Percentiles rank a stretch among this genome's conserved stretches.
Conservation (phyloP, 2,888 invertebrate genomes). For the Limulus polyphemus region DNA sequence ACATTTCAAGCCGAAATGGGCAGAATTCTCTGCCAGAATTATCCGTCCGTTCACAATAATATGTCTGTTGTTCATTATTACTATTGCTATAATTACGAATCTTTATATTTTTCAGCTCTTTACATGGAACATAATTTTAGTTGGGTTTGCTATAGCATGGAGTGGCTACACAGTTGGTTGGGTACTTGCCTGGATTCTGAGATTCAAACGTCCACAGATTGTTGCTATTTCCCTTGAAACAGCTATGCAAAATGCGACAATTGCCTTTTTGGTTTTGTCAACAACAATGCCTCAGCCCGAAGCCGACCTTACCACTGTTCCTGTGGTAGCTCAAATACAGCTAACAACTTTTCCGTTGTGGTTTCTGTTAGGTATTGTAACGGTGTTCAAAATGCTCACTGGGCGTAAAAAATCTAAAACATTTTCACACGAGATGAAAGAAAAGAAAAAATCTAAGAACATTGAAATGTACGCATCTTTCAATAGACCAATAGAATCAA, state of each 20-base stretch:
- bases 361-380: slow-evolving; percentile 8
- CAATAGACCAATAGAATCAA: no score
- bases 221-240: slow-evolving; percentile 82
- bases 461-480: no score
- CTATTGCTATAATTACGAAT: slow-evolving; percentile 80
- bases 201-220: slow-evolving; percentile 52
- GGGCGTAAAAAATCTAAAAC: no score
- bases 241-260: slow-evolving; percentile 57
- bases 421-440: no score
- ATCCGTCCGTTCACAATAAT: slow-evolving; percentile 18
- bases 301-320: slow-evolving; percentile 48
- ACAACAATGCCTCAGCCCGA: slow-evolving; percentile 70
- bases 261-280: slow-evolving; percentile 72
- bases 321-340: slow-evolving; percentile 83
- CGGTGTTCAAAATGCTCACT: no score
- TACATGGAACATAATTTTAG: slow-evolving; percentile 62
- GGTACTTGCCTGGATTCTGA: slow-evolving; percentile 46
- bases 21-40: slow-evolving; percentile 31
- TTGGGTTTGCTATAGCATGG: slow-evolving; percentile 70
- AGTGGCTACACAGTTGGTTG: slow-evolving; percentile 62
- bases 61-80: slow-evolving; percentile 37
- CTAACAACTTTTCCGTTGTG: slow-evolving; percentile 27
- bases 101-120: slow-evolving; percentile 75
- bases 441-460: no score
- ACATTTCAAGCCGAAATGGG: slow-evolving; percentile 17